These are phyloP conservation scores for Cyanoderma ruficeps DNA, from an alignment of 2,113 vertebrate genomes.

Conservation along the genomic window DNA sequence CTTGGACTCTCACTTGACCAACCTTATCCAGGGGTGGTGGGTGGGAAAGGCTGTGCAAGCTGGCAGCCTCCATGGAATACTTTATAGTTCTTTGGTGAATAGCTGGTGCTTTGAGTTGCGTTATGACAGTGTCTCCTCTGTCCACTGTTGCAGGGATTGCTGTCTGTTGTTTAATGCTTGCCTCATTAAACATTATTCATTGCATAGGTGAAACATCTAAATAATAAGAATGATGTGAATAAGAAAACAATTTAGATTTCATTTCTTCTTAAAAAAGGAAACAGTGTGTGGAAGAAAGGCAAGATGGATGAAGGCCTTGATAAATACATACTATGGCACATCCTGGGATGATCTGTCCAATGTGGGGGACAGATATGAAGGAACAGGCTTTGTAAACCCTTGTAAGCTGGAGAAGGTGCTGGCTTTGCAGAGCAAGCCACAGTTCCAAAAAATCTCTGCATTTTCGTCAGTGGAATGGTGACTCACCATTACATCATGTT, in stretches of 20 bases:
- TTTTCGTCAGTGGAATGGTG: neutral
- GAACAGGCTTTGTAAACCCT: neutral
- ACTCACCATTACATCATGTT: neutral
- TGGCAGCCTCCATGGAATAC: neutral
- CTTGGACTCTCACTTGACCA: neutral
- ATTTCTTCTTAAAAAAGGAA: neutral
- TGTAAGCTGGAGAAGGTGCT: neutral
- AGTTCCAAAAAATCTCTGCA: neutral
- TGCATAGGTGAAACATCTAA: neutral
- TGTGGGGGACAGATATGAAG: neutral
- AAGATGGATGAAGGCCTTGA: neutral
- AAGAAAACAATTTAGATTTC: neutral
- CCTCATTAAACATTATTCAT: neutral
- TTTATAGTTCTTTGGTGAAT: neutral
- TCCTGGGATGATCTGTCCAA: neutral
- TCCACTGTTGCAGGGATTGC: neutral
- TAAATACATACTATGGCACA: neutral
- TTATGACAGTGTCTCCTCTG: neutral
- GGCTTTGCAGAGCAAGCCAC: neutral
- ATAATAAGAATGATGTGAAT: neutral
- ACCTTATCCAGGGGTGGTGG: neutral
- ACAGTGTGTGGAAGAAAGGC: neutral
- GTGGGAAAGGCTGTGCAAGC: neutral
- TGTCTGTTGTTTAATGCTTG: neutral
- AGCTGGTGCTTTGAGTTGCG: neutral